Evolutionary conservation across 1,140 invertebrate species (phyloP).

Genomic region (Belonocnema kinseyi): DNA sequence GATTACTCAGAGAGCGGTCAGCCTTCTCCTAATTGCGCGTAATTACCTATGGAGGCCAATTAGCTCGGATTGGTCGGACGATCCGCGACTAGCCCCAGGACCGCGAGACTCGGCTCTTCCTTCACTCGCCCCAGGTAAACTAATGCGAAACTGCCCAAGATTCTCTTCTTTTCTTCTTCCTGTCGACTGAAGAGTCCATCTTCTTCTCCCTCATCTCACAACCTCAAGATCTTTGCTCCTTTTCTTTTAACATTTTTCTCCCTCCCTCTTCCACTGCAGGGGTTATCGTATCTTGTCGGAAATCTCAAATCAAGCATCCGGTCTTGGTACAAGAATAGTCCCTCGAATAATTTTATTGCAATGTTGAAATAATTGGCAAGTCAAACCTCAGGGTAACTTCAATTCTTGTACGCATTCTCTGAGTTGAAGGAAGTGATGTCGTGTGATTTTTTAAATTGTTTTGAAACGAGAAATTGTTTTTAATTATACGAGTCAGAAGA

Average conservation of each 20-base stretch:
- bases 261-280: not conserved
- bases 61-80: conserved; percentile 50
- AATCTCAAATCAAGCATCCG: conserved; percentile 6
- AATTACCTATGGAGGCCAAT: conserved; percentile 64
- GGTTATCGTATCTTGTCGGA: conserved; percentile 2
- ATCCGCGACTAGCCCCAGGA: conserved; percentile 45
- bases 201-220: not conserved
- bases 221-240: not conserved
- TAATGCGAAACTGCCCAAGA: conserved; percentile 49
- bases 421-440: not conserved
- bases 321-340: not conserved
- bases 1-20: conserved; percentile 48
- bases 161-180: conserved; percentile 22
- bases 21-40: conserved; percentile 67
- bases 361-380: not conserved
- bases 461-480: not conserved
- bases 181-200: not conserved
- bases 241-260: not conserved
- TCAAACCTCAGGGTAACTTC: not conserved
- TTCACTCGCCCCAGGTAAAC: conserved; percentile 48
- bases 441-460: not conserved
- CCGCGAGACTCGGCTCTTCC: conserved; percentile 44
- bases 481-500: not conserved
- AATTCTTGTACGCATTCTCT: not conserved
- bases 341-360: conserved; percentile 4